Evolutionary conservation across 92 coral and sea anemone genomes (phyloP).

Genomic region (Hydrozoanthus gracilis): DNA sequence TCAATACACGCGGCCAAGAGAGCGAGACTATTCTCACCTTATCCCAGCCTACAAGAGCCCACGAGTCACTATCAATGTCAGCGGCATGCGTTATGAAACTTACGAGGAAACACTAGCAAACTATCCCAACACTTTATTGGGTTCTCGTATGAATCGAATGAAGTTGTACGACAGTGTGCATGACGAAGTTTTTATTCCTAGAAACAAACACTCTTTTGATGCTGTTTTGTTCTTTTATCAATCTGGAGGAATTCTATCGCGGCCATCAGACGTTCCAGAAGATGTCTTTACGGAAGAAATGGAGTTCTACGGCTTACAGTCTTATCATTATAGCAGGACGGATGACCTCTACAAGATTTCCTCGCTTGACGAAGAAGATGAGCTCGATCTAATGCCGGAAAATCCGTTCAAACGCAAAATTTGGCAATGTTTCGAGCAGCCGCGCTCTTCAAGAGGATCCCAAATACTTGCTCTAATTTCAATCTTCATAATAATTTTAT

Average conservation of each 20-base stretch:
- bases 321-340: conserved; percentile 17
- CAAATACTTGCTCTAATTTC: conserved; percentile 75
- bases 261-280: conserved; percentile 82
- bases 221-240: conserved; percentile 96
- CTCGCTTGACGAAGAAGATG: conserved; percentile 36
- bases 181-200: conserved; percentile 70
- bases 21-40: not conserved
- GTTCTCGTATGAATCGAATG: conserved; percentile 75
- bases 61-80: conserved; percentile 91
- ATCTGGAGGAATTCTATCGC: conserved; percentile 90
- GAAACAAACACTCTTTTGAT: conserved; percentile 84
- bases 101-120: conserved; percentile 91
- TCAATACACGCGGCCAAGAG: conserved; percentile 41
- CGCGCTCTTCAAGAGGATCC: conserved; percentile 77
- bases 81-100: conserved; percentile 96
- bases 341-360: conserved; percentile 13
- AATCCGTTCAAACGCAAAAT: conserved; percentile 63
- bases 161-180: conserved; percentile 65
- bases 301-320: conserved; percentile 74
- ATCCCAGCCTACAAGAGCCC: conserved; percentile 89
- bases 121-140: conserved; percentile 88
- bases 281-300: conserved; percentile 75
- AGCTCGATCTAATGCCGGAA: conserved; percentile 48
- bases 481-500: conserved; percentile 70
- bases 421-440: conserved; percentile 88